A percentile compares a stretch with the other conserved stretches of the same genome.
Evolutionary conservation across 2,113 vertebrate genomes (phyloP).

Genomic region (Tachysurus vachellii): DNA sequence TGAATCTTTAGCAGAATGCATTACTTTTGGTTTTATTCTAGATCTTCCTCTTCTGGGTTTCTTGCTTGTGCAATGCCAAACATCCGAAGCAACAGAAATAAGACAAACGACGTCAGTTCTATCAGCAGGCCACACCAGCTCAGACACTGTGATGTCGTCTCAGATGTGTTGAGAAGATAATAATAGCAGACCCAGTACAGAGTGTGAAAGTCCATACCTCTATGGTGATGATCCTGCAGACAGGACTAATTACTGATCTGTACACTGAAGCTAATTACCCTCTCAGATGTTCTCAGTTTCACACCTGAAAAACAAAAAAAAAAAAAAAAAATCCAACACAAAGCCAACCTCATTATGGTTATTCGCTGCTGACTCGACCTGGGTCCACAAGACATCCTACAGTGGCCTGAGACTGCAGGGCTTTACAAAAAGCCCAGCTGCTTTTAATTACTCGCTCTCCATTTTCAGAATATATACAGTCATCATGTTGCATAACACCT

Average conservation of each 20-base stretch:
- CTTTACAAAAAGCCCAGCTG: slow-evolving; percentile 15
- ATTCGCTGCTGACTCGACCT: slow-evolving; percentile 28
- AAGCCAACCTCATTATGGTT: slow-evolving; percentile 18
- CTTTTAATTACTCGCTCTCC: slow-evolving; percentile 5
- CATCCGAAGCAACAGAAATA: background rate
- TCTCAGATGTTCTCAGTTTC: slow-evolving; percentile 22
- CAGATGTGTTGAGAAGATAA: slow-evolving; percentile 18
- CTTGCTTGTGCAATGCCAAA: background rate
- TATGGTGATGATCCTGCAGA: background rate
- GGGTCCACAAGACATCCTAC: background rate
- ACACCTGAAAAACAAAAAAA: slow-evolving; percentile 30
- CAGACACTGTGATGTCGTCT: background rate
- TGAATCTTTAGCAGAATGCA: background rate
- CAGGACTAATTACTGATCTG: slow-evolving; percentile 42
- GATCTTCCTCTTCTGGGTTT: background rate
- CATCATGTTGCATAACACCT: slow-evolving; percentile 33
- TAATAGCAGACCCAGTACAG: background rate
- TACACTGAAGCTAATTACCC: slow-evolving; percentile 47
- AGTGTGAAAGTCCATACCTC: background rate
- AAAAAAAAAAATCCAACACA: slow-evolving; percentile 31
- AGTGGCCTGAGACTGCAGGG: background rate
- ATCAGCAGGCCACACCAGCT: background rate
- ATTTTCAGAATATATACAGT: background rate
- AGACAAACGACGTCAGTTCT: background rate
- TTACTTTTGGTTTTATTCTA: background rate